These are phyloP conservation scores for Pseudomyrmex dendroicus DNA, from an alignment of 1,140 invertebrate genomes.

Conservation along the genomic window DNA sequence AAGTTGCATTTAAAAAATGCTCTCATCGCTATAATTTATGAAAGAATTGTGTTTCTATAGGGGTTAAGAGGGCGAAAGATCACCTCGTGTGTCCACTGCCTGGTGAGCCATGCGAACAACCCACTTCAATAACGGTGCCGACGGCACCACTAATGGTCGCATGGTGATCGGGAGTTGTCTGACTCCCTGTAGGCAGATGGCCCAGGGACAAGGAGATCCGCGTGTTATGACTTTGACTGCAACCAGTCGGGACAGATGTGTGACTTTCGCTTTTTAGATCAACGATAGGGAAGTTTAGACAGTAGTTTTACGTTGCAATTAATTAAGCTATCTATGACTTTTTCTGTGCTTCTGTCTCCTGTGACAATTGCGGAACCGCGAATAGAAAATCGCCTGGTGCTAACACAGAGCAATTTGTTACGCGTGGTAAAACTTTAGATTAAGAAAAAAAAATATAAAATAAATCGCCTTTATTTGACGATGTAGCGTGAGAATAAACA, in stretches of 20 bases:
- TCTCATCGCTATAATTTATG: too few relatives aligned
- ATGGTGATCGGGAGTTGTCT: slow-evolving; percentile 70
- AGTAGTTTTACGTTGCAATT: background rate
- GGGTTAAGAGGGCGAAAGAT: slow-evolving; percentile 59
- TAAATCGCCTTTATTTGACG: background rate
- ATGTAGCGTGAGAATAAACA: background rate
- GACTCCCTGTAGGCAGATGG: slow-evolving; percentile 71
- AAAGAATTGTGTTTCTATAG: too few relatives aligned
- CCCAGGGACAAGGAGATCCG: slow-evolving; percentile 75
- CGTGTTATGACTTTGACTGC: slow-evolving; percentile 73
- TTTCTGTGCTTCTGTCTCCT: background rate
- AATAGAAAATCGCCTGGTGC: background rate
- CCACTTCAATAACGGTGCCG: slow-evolving; percentile 70
- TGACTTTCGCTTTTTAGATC: slow-evolving; percentile 35
- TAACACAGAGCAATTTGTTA: background rate
- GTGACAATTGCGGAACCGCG: background rate
- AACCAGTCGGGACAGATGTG: slow-evolving; percentile 70
- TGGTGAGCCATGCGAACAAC: slow-evolving; percentile 68
- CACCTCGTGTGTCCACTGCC: slow-evolving; percentile 70
- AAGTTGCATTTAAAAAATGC: too few relatives aligned
- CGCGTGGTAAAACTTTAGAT: background rate
- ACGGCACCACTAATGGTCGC: slow-evolving; percentile 70
- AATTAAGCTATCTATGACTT: background rate
- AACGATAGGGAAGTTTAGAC: slow-evolving; percentile 18
- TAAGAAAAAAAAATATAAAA: background rate